A percentile compares a stretch with the other conserved stretches of the same genome.
Evolutionary conservation across 2,797 vertebrate species (phyloP).

Genomic region (Tokudaia tokunoshimensis): DNA sequence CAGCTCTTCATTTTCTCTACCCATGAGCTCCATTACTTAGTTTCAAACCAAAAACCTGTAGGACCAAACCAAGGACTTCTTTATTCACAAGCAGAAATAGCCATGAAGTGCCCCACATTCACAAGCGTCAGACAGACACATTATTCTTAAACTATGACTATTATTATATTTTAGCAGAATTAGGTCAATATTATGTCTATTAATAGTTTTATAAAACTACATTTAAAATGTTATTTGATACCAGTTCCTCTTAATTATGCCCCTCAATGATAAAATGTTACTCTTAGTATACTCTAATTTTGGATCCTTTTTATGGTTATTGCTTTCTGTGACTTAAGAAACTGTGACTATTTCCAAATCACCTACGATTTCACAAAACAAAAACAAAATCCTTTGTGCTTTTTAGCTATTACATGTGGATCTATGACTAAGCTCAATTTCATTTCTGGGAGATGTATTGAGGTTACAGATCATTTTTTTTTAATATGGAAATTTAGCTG

Average conservation of each 20-base stretch:
- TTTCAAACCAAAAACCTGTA: neutral
- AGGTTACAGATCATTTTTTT: neutral
- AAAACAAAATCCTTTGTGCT: neutral
- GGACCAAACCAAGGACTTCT: slow-evolving; percentile 51
- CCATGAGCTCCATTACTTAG: neutral
- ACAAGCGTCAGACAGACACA: slow-evolving; percentile 37
- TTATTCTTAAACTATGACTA: slow-evolving; percentile 48
- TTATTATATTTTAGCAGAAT: slow-evolving; percentile 46
- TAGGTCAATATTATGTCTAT: slow-evolving; percentile 9
- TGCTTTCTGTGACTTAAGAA: slow-evolving; percentile 53
- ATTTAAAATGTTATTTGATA: slow-evolving; percentile 24
- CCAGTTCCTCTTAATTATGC: slow-evolving; percentile 23
- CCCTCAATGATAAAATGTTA: slow-evolving; percentile 28
- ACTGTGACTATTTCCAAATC: neutral
- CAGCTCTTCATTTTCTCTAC: slow-evolving; percentile 38
- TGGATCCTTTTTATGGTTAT: slow-evolving; percentile 19
- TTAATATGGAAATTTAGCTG: neutral
- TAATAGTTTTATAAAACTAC: neutral
- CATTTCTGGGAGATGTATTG: slow-evolving; percentile 7
- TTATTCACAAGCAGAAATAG: slow-evolving; percentile 57
- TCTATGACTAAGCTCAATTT: neutral
- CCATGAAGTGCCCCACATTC: slow-evolving; percentile 5
- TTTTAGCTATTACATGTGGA: neutral
- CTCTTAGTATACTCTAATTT: slow-evolving; percentile 38
- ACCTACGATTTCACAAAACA: slow-evolving; percentile 3